Percentiles rank a stretch among this genome's conserved stretches.
These are phyloP conservation scores for Tiaroga cobitis DNA, from an alignment of 2,797 vertebrate species.

Conservation along the genomic window DNA sequence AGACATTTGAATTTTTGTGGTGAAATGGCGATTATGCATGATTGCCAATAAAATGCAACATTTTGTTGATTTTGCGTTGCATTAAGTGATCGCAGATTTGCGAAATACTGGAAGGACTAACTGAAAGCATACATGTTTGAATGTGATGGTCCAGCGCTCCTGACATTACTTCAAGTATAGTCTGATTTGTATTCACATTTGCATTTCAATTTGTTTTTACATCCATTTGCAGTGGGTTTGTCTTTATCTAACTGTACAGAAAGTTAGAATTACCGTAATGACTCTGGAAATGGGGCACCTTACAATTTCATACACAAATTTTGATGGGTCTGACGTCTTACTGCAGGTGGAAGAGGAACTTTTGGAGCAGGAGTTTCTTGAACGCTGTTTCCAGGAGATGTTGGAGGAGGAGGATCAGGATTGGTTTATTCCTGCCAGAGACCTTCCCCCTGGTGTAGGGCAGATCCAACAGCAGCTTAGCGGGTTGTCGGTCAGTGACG, in stretches of 20 bases:
- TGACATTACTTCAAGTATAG: neutral
- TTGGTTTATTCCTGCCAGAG: slow-evolving; percentile 87
- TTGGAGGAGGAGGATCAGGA: slow-evolving; percentile 88
- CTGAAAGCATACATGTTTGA: neutral
- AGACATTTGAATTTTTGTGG: neutral
- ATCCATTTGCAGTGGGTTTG: neutral
- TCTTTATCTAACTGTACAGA: neutral
- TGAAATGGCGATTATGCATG: neutral
- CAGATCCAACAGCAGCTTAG: slow-evolving; percentile 86
- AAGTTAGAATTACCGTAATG: neutral
- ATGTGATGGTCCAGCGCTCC: neutral
- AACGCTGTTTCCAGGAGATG: slow-evolving; percentile 90
- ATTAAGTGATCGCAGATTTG: neutral
- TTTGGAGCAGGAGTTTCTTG: slow-evolving; percentile 86
- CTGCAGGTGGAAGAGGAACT: slow-evolving; percentile 86
- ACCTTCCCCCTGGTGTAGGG: slow-evolving; percentile 80
- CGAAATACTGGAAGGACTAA: neutral
- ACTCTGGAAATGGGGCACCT: neutral
- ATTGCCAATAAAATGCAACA: neutral
- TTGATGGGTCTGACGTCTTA: neutral
- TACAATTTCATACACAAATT: neutral
- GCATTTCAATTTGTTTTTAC: neutral
- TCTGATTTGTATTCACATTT: slow-evolving; percentile 4
- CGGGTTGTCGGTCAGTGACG: slow-evolving; percentile 74
- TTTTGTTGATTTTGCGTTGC: neutral